A percentile compares a stretch with the other conserved stretches of the same genome.
Conservation (phyloP, 2,888 invertebrate genomes). For the Cerceris rybyensis region DNA sequence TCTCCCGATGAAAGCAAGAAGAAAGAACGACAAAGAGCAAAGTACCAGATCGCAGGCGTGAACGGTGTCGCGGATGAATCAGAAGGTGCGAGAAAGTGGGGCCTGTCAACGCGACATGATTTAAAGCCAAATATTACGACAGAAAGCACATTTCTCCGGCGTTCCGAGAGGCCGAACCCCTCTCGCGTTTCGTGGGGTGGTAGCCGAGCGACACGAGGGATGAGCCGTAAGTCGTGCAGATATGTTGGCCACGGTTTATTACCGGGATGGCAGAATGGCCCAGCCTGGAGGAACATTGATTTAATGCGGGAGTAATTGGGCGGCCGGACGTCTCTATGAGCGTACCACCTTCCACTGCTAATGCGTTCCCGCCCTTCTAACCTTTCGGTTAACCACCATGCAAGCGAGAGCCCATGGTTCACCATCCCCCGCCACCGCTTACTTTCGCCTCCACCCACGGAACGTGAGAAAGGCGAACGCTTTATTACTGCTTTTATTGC, state of each 20-base stretch:
- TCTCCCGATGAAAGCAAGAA: conserved; percentile 2
- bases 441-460: conserved; percentile 46
- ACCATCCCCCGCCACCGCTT: conserved; percentile 30
- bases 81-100: conserved; percentile 65
- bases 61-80: conserved; percentile 60
- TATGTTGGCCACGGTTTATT: conserved; percentile 79
- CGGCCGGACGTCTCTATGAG: conserved; percentile 80
- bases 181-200: conserved; percentile 24
- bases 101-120: conserved; percentile 81
- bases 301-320: conserved; percentile 82
- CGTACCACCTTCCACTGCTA: conserved; percentile 72
- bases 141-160: conserved; percentile 78
- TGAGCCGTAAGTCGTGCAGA: conserved; percentile 73
- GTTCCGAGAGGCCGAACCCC: conserved; percentile 55
- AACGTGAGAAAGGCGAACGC: conserved; percentile 66
- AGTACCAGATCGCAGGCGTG: neutral
- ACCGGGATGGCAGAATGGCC: conserved; percentile 73
- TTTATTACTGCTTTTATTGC: conserved; percentile 78
- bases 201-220: conserved; percentile 60
- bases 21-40: neutral
- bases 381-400: conserved; percentile 67
- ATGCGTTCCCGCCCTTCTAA: conserved; percentile 66
- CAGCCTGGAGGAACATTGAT: conserved; percentile 79
- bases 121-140: conserved; percentile 82
- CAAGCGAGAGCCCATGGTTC: conserved; percentile 44